These are phyloP conservation scores for Euproctis similis DNA, from an alignment of 2,888 invertebrate species.

Conservation along the genomic window DNA sequence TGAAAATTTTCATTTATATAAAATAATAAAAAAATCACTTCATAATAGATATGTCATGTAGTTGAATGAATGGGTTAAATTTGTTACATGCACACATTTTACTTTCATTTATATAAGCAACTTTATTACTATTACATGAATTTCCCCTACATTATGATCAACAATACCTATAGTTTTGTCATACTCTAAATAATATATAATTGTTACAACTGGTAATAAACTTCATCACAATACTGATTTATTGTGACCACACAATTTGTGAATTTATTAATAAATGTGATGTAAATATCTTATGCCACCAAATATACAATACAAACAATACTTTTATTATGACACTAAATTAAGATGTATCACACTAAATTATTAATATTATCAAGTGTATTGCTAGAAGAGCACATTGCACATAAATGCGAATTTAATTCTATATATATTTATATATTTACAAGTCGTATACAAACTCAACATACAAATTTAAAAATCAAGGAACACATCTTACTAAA, in stretches of 20 bases:
- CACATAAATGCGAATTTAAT: slow-evolving; percentile 29
- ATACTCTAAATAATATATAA: slow-evolving; percentile 7
- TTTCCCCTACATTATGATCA: too few relatives aligned
- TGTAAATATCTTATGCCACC: slow-evolving; percentile 30
- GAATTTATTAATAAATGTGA: slow-evolving; percentile 25
- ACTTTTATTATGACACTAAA: slow-evolving; percentile 27
- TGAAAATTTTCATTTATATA: too few relatives aligned
- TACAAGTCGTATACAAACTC: slow-evolving; percentile 36
- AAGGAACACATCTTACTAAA: slow-evolving; percentile 25
- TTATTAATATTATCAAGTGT: slow-evolving; percentile 27
- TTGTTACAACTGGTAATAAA: slow-evolving; percentile 3
- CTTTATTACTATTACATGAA: not conserved
- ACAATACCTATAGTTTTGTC: slow-evolving; percentile 7
- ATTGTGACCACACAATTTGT: slow-evolving; percentile 27
- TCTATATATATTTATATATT: slow-evolving; percentile 26
- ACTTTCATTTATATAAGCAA: slow-evolving; percentile 5
- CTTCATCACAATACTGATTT: slow-evolving; percentile 11
- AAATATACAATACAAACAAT: slow-evolving; percentile 32
- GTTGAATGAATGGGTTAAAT: too few relatives aligned
- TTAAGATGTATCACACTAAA: slow-evolving; percentile 27
- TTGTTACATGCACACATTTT: too few relatives aligned
- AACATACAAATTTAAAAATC: slow-evolving; percentile 28
- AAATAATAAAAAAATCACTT: too few relatives aligned
- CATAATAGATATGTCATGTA: too few relatives aligned
- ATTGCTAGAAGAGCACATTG: slow-evolving; percentile 26